Evolutionary conservation across 2,113 vertebrate genomes (phyloP), one percentile per base, ranked within the genome.

Genomic region (Galbula dea): DNA sequence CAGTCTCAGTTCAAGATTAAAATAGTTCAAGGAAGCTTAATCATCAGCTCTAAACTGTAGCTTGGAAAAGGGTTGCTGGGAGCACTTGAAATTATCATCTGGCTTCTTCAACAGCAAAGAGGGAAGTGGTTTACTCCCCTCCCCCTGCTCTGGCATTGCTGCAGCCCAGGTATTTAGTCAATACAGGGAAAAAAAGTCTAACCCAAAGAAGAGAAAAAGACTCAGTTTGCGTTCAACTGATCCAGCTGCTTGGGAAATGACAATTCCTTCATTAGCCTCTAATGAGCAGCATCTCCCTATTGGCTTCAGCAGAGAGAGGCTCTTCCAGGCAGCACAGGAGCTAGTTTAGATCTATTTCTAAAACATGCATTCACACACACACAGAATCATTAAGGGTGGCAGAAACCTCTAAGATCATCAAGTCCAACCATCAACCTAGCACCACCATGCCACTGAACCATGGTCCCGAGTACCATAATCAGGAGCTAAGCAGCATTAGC

Each of bases 1-100:
- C 74, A 74, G 91, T 95, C 94, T 66, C 84, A 89, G 83, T 58
- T 95, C 83, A 92, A 96, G 90, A 95, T 86, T 74, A 96, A 65
- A 92, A 96, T n/a, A 97, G 91, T 89, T 94, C 93, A 83, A 85
- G 78, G 94, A 67, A 89, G 92, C 88, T 95, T 91, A 77, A 95
- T 97, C 90, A 90, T 95, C 73, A 54, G 86, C 29, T 92, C 94
- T 73, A 75, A 45, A 43, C 83, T 32, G 77, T 61, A 76, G 78
- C 91, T 86, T 90, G 66, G 49, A 87, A 77, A 46, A 78, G 20
- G 3, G 45, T 3, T 29, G 34, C 85, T 19, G 4, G 52, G n/a
- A 94, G 24, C 65, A 48, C 45, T 80, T 79, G n/a, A 41, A 49
- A 51, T 43, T 23, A 13, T 41, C 12, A 65, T 20, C 57, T 57